These are phyloP conservation scores for Vireo griseus DNA, from an alignment of 2,797 vertebrate genomes.

Conservation along the genomic window DNA sequence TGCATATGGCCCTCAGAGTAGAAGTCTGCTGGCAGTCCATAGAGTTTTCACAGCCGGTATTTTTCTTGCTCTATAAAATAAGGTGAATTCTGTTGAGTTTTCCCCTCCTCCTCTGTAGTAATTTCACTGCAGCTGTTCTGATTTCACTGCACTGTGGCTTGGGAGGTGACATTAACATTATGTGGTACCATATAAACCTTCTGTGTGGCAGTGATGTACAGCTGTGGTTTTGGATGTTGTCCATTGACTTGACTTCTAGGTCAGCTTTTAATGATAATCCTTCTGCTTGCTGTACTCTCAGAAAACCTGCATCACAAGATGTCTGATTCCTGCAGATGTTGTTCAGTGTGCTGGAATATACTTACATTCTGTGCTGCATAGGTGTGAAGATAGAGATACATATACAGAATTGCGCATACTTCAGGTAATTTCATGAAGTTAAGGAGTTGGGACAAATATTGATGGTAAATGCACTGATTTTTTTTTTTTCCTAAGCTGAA, in stretches of 20 bases:
- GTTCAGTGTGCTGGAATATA: neutral
- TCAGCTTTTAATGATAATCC: neutral
- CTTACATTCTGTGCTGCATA: accelerated
- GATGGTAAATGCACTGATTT: neutral
- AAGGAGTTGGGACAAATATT: neutral
- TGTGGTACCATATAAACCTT: neutral
- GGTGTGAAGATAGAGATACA: accelerated
- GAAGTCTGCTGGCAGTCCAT: neutral
- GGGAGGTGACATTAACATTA: neutral
- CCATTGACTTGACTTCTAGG: neutral
- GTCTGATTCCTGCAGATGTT: neutral
- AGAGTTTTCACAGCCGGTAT: neutral
- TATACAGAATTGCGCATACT: accelerated
- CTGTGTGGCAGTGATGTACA: neutral
- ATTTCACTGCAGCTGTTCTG: neutral
- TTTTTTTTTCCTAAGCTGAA: accelerated
- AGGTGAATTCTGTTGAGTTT: neutral
- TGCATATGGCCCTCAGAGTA: neutral
- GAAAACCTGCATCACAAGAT: neutral
- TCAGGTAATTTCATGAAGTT: neutral
- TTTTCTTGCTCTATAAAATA: neutral
- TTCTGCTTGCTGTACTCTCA: neutral
- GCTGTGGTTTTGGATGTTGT: neutral
- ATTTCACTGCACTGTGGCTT: neutral
- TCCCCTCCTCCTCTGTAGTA: neutral